A percentile compares a stretch with the other conserved stretches of the same genome.
Evolutionary conservation across 1,140 invertebrate genomes (phyloP).

Genomic region (Sminthurides bifidus): DNA sequence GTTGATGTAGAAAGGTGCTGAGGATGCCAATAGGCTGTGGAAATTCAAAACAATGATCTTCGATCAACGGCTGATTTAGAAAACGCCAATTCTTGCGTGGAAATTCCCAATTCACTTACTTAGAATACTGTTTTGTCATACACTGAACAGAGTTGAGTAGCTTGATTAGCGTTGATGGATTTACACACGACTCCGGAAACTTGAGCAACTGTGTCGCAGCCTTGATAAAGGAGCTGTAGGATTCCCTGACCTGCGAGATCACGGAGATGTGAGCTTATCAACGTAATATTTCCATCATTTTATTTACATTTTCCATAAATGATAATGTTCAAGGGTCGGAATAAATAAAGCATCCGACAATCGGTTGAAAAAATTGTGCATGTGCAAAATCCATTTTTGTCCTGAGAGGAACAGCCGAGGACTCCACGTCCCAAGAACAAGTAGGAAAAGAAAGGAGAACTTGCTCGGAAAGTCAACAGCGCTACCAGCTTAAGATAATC

Average conservation of each 20-base stretch:
- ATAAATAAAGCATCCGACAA: no score
- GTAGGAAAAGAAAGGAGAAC: no score
- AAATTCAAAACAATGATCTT: background rate
- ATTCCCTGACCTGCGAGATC: constrained; percentile 12
- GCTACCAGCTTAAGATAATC: no score
- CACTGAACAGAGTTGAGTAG: constrained; percentile 4
- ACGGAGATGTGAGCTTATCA: no score
- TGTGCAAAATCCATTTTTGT: no score
- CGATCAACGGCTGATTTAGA: background rate
- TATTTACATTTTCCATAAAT: no score
- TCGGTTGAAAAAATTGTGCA: no score
- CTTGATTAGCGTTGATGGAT: constrained; percentile 5
- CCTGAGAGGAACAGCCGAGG: no score
- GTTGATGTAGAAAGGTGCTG: background rate
- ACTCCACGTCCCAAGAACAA: no score
- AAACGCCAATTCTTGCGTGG: background rate
- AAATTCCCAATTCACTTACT: constrained; percentile 10
- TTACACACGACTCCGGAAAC: constrained; percentile 16
- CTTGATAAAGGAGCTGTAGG: constrained; percentile 11
- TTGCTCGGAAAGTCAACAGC: no score
- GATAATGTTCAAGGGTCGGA: no score
- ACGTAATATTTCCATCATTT: no score
- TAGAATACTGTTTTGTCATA: constrained; percentile 7
- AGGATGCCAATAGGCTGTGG: background rate
- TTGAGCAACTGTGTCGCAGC: constrained; percentile 9